Conservation (phyloP, 2,888 invertebrate genomes). For the Eustalomyia histrio region DNA sequence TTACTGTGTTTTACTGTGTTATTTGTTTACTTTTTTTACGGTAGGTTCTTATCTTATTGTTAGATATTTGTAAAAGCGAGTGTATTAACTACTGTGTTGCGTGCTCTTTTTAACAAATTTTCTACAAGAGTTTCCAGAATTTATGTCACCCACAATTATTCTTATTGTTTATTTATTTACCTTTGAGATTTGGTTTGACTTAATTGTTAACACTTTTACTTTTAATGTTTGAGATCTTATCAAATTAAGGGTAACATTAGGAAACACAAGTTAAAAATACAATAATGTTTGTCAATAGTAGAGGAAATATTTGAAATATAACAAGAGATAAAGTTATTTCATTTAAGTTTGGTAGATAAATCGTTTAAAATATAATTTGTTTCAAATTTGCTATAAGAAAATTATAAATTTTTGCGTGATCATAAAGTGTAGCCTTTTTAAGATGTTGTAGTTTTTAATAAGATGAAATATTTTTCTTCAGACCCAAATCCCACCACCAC, state of each 20-base stretch:
- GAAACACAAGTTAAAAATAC: too few species aligned
- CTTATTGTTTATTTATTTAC: slow-evolving; percentile 37
- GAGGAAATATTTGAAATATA: too few species aligned
- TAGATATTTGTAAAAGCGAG: slow-evolving; percentile 13
- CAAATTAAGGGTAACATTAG: slow-evolving; percentile 4
- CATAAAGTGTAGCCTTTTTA: too few species aligned
- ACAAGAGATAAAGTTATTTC: too few species aligned
- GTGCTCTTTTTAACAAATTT: background rate
- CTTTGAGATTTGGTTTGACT: slow-evolving; percentile 41
- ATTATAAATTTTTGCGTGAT: too few species aligned
- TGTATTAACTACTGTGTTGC: slow-evolving; percentile 37
- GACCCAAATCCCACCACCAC: too few species aligned
- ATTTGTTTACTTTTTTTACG: slow-evolving; percentile 15
- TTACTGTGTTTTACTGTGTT: too few species aligned
- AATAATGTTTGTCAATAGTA: background rate
- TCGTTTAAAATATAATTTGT: too few species aligned
- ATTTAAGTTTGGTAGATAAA: too few species aligned
- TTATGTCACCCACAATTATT: slow-evolving; percentile 34
- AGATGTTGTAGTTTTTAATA: too few species aligned
- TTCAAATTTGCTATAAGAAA: too few species aligned
- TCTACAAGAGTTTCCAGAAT: background rate
- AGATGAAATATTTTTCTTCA: too few species aligned
- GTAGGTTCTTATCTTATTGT: slow-evolving; percentile 29
- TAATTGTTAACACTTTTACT: slow-evolving; percentile 50
- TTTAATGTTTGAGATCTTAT: slow-evolving; percentile 24